Conservation (phyloP, 1,140 invertebrate species). For the Gyrodactylus bullatarudis region DNA sequence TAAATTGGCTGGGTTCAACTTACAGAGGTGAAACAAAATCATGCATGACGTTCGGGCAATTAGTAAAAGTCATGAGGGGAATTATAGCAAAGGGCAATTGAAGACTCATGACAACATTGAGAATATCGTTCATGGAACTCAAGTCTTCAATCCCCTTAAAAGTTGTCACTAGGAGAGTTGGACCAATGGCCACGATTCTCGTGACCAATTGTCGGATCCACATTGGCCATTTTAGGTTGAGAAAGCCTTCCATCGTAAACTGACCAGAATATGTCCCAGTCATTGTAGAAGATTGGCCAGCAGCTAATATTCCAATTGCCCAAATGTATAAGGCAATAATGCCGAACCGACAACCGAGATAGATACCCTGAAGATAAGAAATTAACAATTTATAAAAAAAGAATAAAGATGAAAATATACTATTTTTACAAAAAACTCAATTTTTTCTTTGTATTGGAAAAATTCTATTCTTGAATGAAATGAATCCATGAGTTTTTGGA, state of each 20-base stretch:
- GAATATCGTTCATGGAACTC: conserved; percentile 47
- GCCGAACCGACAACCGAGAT: conserved; percentile 47
- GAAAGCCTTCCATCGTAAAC: conserved; percentile 38
- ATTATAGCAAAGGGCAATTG: conserved; percentile 35
- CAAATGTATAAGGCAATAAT: conserved; percentile 46
- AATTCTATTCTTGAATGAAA: too few relatives aligned
- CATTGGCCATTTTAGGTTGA: conserved; percentile 47
- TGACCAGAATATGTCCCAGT: conserved; percentile 27
- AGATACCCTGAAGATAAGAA: conserved; percentile 29
- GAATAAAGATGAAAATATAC: too few relatives aligned
- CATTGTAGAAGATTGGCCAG: conserved; percentile 52
- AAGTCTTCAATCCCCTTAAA: conserved; percentile 34
- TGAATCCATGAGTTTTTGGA: too few relatives aligned
- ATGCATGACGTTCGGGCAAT: conserved; percentile 41
- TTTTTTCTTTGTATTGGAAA: too few relatives aligned
- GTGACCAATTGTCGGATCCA: conserved; percentile 60
- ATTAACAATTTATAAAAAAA: background rate
- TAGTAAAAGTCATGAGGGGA: conserved; percentile 54
- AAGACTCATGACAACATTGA: conserved; percentile 55
- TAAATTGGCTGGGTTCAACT: too few relatives aligned
- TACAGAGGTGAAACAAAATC: conserved; percentile 9
- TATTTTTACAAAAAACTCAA: too few relatives aligned
- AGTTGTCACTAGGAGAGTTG: conserved; percentile 45
- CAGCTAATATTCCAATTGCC: conserved; percentile 53
- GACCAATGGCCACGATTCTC: conserved; percentile 46